These are phyloP conservation scores for Xenopus tropicalis DNA, from an alignment of 2,113 vertebrate species.

Conservation along the genomic window DNA sequence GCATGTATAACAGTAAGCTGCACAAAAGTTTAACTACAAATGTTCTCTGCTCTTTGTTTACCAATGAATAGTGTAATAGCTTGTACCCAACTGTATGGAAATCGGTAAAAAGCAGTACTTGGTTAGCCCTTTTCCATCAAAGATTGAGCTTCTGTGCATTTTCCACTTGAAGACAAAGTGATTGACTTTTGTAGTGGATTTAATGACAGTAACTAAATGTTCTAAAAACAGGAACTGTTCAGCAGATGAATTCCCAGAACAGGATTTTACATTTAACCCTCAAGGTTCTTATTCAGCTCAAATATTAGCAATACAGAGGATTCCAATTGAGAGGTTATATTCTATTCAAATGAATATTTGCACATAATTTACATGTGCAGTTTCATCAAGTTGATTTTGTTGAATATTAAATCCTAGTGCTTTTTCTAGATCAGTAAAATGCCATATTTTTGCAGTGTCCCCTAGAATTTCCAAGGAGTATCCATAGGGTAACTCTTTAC, in stretches of 20 bases:
- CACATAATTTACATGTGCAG: too few species aligned
- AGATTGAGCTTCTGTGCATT: background rate
- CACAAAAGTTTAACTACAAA: background rate
- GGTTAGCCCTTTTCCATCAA: background rate
- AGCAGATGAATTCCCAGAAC: constrained; percentile 3
- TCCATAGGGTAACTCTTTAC: too few species aligned
- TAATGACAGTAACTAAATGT: background rate
- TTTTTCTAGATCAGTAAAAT: too few species aligned
- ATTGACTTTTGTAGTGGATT: constrained; percentile 1
- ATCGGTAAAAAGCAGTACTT: background rate
- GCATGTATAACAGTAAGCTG: background rate
- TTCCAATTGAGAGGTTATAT: too few species aligned
- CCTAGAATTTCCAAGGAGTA: too few species aligned
- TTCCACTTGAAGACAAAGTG: constrained; percentile 24
- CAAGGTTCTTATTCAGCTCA: background rate
- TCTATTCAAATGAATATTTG: too few species aligned
- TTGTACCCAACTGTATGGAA: background rate
- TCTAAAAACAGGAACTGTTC: constrained; percentile 9
- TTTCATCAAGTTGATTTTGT: too few species aligned
- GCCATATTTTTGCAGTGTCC: too few species aligned
- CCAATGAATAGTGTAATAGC: constrained; percentile 11
- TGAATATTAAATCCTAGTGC: too few species aligned
- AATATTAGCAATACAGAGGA: background rate
- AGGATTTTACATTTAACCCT: background rate
- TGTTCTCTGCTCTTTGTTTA: constrained; percentile 1